phyloP scores from a whole-genome alignment of 2,888 invertebrate species.

The Neria commutata region DNA sequence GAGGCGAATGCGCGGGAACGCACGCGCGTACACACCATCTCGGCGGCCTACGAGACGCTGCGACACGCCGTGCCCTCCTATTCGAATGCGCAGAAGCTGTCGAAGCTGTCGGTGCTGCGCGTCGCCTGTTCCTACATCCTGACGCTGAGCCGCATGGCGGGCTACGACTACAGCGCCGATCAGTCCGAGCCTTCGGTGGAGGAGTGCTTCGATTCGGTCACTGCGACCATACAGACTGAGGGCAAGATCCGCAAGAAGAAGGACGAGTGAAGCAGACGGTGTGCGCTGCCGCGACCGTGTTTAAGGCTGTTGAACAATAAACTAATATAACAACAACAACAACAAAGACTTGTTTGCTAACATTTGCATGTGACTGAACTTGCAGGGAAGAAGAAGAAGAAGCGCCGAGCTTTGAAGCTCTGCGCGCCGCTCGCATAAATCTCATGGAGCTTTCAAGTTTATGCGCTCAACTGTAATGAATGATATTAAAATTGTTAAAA shows the following conservation, averaged over 20 bases:
- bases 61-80: slow-evolving; percentile 86
- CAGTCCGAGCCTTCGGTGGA: slow-evolving; percentile 69
- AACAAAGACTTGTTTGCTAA: slow-evolving; percentile 7
- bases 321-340: too few relatives aligned
- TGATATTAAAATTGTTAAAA: not conserved
- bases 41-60: slow-evolving; percentile 91
- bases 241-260: slow-evolving; percentile 87
- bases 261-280: slow-evolving; percentile 66
- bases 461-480: not conserved
- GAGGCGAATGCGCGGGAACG: slow-evolving; percentile 94
- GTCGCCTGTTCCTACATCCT: slow-evolving; percentile 94
- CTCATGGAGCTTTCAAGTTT: not conserved
- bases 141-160: slow-evolving; percentile 80
- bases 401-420: not conserved
- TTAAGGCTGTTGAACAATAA: not conserved
- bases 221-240: slow-evolving; percentile 90
- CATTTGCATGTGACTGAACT: not conserved
- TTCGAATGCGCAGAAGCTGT: slow-evolving; percentile 91
- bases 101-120: slow-evolving; percentile 88
- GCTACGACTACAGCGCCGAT: slow-evolving; percentile 70
- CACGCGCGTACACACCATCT: slow-evolving; percentile 93
- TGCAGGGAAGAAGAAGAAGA: too few relatives aligned
- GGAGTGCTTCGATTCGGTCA: slow-evolving; percentile 84
- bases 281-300: not conserved
- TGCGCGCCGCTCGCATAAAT: not conserved